These are phyloP conservation scores for Bagarius yarrelli DNA, from an alignment of 2,113 vertebrate species.

Conservation along the genomic window DNA sequence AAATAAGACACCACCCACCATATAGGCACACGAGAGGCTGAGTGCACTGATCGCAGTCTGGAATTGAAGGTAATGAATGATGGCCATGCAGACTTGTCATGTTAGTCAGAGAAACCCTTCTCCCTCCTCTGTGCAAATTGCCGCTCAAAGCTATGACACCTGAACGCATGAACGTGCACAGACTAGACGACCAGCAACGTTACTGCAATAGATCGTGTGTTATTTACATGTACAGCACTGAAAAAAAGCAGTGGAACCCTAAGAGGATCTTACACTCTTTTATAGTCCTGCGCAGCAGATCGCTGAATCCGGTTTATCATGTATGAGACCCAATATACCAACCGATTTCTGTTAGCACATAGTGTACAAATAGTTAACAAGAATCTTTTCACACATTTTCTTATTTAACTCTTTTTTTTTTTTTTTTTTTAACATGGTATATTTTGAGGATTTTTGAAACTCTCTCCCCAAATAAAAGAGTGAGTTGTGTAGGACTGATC, in stretches of 20 bases:
- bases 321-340: neutral
- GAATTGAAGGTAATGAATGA: slow-evolving; percentile 52
- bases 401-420: neutral
- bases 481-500: neutral
- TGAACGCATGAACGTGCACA: no score
- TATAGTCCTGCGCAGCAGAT: neutral
- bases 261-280: neutral
- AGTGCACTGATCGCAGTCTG: slow-evolving; percentile 52
- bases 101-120: slow-evolving; percentile 20
- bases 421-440: neutral
- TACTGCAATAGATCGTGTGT: no score
- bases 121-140: no score
- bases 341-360: neutral
- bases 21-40: slow-evolving; percentile 54
- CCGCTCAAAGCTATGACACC: no score
- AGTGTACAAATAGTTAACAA: neutral
- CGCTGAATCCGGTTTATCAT: neutral
- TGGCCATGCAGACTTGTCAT: slow-evolving; percentile 40
- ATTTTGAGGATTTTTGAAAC: neutral
- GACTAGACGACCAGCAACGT: no score
- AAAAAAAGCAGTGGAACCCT: neutral
- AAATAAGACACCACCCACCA: slow-evolving; percentile 1
- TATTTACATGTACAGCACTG: neutral
- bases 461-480: neutral
- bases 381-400: neutral